A percentile compares a stretch with the other conserved stretches of the same genome.
Evolutionary conservation across 2,888 invertebrate species (phyloP).

Genomic region (Chirona hameri): DNA sequence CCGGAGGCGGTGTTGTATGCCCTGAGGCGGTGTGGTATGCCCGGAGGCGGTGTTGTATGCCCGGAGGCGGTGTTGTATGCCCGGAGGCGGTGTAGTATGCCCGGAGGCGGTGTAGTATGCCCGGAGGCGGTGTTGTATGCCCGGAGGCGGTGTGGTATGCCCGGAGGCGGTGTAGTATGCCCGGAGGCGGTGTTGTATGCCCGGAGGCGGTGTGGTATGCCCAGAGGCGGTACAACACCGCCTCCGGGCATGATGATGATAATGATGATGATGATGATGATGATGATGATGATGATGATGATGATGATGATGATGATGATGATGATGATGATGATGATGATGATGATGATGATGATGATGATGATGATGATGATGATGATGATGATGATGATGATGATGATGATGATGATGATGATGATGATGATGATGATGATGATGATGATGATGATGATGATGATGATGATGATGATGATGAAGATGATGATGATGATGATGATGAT

Average conservation of each 20-base stretch:
- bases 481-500: conserved; percentile 22
- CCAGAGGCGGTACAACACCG: neutral
- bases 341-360: conserved; percentile 22
- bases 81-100: too few relatives aligned
- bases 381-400: conserved; percentile 22
- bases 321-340: conserved; percentile 22
- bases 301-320: conserved; percentile 22
- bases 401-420: conserved; percentile 11
- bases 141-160: too few relatives aligned
- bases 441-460: conserved; percentile 22
- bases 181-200: too few relatives aligned
- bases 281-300: conserved; percentile 22
- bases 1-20: too few relatives aligned
- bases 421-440: conserved; percentile 22
- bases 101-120: too few relatives aligned
- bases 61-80: too few relatives aligned
- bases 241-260: neutral
- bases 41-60: too few relatives aligned
- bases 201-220: too few relatives aligned
- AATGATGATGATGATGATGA: conserved; percentile 22
- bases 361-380: conserved; percentile 22
- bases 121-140: too few relatives aligned
- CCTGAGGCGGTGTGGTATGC: too few relatives aligned
- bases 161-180: too few relatives aligned
- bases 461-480: conserved; percentile 12